Percentiles rank a stretch among this genome's conserved stretches.
Conservation (phyloP, 2,797 vertebrate genomes). For the Spheniscus humboldti region DNA sequence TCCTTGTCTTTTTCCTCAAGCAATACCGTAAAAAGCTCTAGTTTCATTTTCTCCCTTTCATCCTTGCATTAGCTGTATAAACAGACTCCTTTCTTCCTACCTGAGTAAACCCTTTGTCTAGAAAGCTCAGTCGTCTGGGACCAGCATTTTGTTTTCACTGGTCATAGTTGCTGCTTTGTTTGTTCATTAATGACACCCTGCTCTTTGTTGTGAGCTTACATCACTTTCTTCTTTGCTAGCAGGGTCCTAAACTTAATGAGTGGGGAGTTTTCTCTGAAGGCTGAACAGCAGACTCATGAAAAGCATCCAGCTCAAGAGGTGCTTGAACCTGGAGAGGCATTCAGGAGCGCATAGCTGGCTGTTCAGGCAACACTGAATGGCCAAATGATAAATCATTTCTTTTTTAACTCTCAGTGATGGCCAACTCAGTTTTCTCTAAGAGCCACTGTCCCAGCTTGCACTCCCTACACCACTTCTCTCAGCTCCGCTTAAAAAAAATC, state of each 20-base stretch:
- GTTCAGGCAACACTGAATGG: not conserved
- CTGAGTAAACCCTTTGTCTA: not conserved
- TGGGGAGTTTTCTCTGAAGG: constrained; percentile 2
- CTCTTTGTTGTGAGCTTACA: constrained; percentile 7
- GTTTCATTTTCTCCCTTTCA: constrained; percentile 44
- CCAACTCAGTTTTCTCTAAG: not conserved
- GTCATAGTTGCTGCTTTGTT: not conserved
- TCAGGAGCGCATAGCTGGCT: not conserved
- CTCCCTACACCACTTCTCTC: not conserved
- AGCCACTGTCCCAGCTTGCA: not conserved
- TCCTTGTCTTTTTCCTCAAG: not conserved
- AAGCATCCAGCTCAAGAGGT: constrained; percentile 26
- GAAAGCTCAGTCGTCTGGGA: not conserved
- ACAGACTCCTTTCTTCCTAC: not conserved
- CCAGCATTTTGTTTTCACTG: constrained; percentile 18
- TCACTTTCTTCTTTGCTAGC: not conserved
- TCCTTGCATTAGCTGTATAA: constrained; percentile 29
- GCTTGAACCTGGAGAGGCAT: constrained; percentile 26
- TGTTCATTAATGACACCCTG: constrained; percentile 8
- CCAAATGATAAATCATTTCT: not conserved
- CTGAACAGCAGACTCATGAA: not conserved
- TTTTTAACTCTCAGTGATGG: not conserved
- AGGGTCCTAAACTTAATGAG: not conserved
- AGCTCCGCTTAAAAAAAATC: not conserved
- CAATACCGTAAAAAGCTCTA: not conserved